These are phyloP conservation scores for Sus cebifrons DNA, from an alignment of 2,797 vertebrate genomes.

Conservation along the genomic window DNA sequence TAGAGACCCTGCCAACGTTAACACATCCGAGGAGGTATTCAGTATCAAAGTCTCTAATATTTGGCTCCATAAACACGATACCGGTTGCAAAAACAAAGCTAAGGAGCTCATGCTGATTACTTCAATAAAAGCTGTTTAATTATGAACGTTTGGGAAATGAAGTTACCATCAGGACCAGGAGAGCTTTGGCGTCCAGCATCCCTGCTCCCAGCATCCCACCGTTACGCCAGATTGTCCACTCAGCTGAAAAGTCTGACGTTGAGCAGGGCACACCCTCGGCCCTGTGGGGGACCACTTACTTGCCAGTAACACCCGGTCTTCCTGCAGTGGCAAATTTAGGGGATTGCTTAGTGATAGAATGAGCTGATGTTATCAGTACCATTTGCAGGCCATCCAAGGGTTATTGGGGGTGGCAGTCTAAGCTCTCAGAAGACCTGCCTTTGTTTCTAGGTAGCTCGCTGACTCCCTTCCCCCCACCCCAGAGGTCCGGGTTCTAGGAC, in stretches of 20 bases:
- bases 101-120: constrained; percentile 96
- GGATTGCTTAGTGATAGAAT: constrained; percentile 24
- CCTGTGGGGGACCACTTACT: constrained; percentile 61
- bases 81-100: constrained; percentile 95
- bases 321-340: not conserved
- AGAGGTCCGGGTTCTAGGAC: not conserved
- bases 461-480: not conserved
- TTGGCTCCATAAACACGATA: constrained; percentile 97
- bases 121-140: constrained; percentile 98
- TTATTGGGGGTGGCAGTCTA: not conserved
- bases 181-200: constrained; percentile 90
- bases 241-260: constrained; percentile 84
- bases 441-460: not conserved
- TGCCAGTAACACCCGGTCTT: constrained; percentile 44
- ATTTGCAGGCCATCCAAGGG: constrained; percentile 17
- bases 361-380: not conserved
- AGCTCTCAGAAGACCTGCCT: not conserved
- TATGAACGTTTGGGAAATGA: constrained; percentile 97
- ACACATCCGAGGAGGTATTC: constrained; percentile 96
- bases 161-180: constrained; percentile 93
- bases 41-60: constrained; percentile 98
- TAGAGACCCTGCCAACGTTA: constrained; percentile 96
- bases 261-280: constrained; percentile 73
- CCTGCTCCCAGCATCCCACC: constrained; percentile 91
- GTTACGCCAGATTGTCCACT: constrained; percentile 87